Conservation (phyloP, 2,888 invertebrate species). For the Lasioglossum pauxillum region DNA sequence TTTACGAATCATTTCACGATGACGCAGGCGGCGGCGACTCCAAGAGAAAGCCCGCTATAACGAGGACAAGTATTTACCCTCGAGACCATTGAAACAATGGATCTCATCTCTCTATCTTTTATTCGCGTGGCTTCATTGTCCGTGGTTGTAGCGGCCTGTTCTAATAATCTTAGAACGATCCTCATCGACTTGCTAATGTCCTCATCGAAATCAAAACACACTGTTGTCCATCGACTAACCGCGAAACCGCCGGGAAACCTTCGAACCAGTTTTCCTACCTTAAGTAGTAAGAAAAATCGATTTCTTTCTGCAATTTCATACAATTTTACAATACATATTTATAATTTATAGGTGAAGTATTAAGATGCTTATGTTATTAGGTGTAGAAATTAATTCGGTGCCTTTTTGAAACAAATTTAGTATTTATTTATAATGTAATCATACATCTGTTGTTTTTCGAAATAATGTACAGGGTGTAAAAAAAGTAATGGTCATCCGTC, state of each 20-base stretch:
- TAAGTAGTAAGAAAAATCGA: not conserved
- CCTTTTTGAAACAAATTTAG: too few species aligned
- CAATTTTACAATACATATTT: not conserved
- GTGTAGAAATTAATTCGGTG: too few species aligned
- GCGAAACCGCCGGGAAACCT: not conserved
- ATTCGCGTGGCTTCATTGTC: slow-evolving; percentile 65
- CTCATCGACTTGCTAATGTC: slow-evolving; percentile 56
- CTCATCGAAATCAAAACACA: slow-evolving; percentile 25
- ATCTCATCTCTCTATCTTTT: slow-evolving; percentile 67
- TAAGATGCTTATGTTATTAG: not conserved
- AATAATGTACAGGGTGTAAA: too few species aligned
- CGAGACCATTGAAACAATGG: slow-evolving; percentile 70
- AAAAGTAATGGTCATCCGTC: too few species aligned
- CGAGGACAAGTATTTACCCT: slow-evolving; percentile 74
- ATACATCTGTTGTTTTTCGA: too few species aligned
- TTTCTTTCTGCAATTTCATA: not conserved
- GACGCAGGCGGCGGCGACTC: slow-evolving; percentile 23
- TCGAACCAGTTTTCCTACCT: not conserved
- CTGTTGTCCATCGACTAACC: not conserved
- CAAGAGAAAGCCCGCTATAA: slow-evolving; percentile 60
- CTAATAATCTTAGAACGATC: slow-evolving; percentile 58
- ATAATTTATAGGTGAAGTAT: too few species aligned
- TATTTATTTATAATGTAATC: too few species aligned
- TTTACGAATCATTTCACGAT: slow-evolving; percentile 68
- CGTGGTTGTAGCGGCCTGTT: slow-evolving; percentile 35